Evolutionary conservation across 2,797 vertebrate species (phyloP).

Genomic region (Odontamblyopus rebecca): DNA sequence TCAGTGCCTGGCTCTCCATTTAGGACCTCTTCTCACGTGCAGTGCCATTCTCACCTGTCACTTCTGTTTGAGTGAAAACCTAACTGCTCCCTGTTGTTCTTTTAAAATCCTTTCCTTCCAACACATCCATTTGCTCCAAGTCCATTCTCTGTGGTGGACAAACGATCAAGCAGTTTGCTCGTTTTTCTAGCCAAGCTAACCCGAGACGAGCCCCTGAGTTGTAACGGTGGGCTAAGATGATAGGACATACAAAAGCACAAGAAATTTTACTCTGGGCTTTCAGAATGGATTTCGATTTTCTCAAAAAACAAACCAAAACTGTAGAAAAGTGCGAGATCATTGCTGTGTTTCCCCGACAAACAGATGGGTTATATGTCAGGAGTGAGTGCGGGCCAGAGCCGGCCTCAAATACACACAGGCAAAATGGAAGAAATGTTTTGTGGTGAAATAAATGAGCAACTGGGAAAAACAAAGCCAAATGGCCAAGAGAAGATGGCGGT

Average conservation of each 20-base stretch:
- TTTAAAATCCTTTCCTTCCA: slow-evolving; percentile 20
- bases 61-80: slow-evolving; percentile 32
- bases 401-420: neutral
- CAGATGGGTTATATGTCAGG: neutral
- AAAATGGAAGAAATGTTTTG: slow-evolving; percentile 6
- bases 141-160: slow-evolving; percentile 41
- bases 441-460: slow-evolving; percentile 1
- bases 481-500: neutral
- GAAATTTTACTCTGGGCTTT: slow-evolving; percentile 1
- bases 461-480: neutral
- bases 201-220: slow-evolving; percentile 29
- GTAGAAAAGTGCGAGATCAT: neutral
- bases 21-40: slow-evolving; percentile 1
- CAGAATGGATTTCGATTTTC: slow-evolving; percentile 3
- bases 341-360: slow-evolving; percentile 15
- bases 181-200: slow-evolving; percentile 29
- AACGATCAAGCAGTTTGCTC: slow-evolving; percentile 38
- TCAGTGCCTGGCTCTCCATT: slow-evolving; percentile 25
- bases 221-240: slow-evolving; percentile 26
- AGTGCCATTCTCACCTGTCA: slow-evolving; percentile 24
- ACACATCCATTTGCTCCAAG: slow-evolving; percentile 41
- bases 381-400: neutral
- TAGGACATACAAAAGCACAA: slow-evolving; percentile 14
- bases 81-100: slow-evolving; percentile 31
- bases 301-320: slow-evolving; percentile 11